A percentile compares a stretch with the other conserved stretches of the same genome.
phyloP scores from a whole-genome alignment of 2,888 invertebrate species.

The Drosophila anomelani region DNA sequence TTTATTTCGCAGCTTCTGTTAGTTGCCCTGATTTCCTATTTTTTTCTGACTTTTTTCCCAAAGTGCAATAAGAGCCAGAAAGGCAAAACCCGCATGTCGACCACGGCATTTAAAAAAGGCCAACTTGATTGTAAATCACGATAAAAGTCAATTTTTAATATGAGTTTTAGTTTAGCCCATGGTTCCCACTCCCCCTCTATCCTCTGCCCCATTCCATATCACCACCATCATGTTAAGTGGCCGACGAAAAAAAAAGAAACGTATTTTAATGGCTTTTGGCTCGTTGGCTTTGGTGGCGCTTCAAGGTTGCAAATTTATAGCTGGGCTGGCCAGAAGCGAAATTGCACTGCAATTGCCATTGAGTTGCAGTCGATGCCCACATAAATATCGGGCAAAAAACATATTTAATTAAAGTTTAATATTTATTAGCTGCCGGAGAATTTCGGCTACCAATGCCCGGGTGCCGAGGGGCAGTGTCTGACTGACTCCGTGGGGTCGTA shows the following conservation, averaged over 20 bases:
- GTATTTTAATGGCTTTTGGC: slow-evolving; percentile 78
- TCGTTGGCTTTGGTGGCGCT: slow-evolving; percentile 62
- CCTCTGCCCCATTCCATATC: neutral
- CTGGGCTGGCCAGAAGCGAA: slow-evolving; percentile 72
- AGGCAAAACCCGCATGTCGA: slow-evolving; percentile 73
- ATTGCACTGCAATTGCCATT: slow-evolving; percentile 67
- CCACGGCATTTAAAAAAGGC: slow-evolving; percentile 79
- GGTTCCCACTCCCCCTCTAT: slow-evolving; percentile 3
- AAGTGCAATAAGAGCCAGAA: slow-evolving; percentile 25
- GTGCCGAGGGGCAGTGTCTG: slow-evolving; percentile 27
- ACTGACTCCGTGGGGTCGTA: slow-evolving; percentile 11
- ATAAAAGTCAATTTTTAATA: slow-evolving; percentile 82
- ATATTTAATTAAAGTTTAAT: slow-evolving; percentile 81
- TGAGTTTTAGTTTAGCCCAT: slow-evolving; percentile 71
- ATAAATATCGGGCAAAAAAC: slow-evolving; percentile 69
- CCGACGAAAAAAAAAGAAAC: slow-evolving; percentile 46
- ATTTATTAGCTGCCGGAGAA: slow-evolving; percentile 80
- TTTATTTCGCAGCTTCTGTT: neutral
- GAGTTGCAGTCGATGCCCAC: slow-evolving; percentile 51
- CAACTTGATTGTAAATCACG: slow-evolving; percentile 81
- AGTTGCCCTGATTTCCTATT: neutral
- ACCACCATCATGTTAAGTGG: slow-evolving; percentile 53
- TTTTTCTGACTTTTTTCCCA: neutral
- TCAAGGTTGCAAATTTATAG: slow-evolving; percentile 79
- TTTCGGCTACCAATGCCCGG: slow-evolving; percentile 62